phyloP scores from a whole-genome alignment of 2,797 vertebrate genomes.

The Myotis myotis region DNA sequence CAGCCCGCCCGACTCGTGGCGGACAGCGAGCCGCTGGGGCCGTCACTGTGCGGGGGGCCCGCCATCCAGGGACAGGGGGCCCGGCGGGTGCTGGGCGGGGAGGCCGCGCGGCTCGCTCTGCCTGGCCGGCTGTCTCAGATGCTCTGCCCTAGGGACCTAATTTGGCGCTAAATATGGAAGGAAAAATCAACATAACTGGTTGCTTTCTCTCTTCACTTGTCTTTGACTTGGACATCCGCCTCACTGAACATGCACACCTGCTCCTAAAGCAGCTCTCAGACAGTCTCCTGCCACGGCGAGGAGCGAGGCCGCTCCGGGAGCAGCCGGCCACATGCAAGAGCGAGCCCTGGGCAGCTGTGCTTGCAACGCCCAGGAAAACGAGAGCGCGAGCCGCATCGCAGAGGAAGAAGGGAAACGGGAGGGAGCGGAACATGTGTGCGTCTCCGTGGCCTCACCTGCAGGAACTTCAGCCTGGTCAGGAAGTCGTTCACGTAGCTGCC shows the following conservation, averaged over 20 bases:
- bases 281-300: background rate
- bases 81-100: background rate
- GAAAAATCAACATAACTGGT: background rate
- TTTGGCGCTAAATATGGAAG: background rate
- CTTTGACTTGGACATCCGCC: background rate
- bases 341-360: background rate
- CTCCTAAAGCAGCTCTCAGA: background rate
- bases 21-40: background rate
- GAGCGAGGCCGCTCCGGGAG: background rate
- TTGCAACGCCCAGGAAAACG: background rate
- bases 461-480: constrained; percentile 89
- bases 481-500: constrained; percentile 93
- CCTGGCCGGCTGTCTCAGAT: background rate
- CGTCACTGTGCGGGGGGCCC: background rate
- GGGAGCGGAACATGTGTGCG: background rate
- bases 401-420: background rate
- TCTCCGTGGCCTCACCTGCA: constrained; percentile 86
- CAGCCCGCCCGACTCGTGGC: background rate
- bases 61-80: background rate
- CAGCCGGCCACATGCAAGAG: background rate
- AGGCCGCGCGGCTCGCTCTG: background rate
- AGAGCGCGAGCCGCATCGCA: background rate
- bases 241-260: background rate
- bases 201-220: background rate
- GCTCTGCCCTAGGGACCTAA: background rate